phyloP scores from a whole-genome alignment of 1,140 invertebrate species.

The Conus betulinus region DNA sequence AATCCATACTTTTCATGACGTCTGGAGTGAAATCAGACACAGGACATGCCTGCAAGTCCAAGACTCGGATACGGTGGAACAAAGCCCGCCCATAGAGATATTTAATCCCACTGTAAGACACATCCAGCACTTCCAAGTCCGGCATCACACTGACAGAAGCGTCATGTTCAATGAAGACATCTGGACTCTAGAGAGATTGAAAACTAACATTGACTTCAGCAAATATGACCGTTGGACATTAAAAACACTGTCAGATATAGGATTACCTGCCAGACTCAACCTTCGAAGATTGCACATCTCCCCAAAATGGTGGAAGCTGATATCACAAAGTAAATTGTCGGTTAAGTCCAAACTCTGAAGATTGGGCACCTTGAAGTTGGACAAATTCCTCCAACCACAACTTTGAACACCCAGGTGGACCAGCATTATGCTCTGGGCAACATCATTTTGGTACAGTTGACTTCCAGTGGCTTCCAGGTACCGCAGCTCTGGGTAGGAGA shows the following conservation, averaged over 20 bases:
- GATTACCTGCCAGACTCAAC: slow-evolving; percentile 10
- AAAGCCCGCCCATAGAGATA: not conserved
- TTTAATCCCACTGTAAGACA: not conserved
- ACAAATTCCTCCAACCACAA: not conserved
- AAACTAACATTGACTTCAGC: not conserved
- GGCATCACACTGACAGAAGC: not conserved
- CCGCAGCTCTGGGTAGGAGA: not conserved
- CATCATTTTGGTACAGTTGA: not conserved
- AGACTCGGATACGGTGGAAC: not conserved
- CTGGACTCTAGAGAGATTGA: not conserved
- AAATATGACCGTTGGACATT: not conserved
- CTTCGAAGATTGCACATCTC: not conserved
- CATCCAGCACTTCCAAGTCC: not conserved
- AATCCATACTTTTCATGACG: slow-evolving; percentile 31
- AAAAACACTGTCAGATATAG: slow-evolving; percentile 24
- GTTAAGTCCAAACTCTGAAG: slow-evolving; percentile 17
- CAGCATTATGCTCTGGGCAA: not conserved
- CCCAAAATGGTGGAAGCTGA: not conserved
- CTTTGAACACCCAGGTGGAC: not conserved
- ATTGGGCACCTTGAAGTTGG: not conserved
- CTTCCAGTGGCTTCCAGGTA: slow-evolving; percentile 8
- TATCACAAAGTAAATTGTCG: not conserved
- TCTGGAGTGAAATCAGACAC: not conserved
- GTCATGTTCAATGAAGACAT: not conserved
- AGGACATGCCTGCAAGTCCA: not conserved